These are phyloP conservation scores for Xiphophorus couchianus DNA, from an alignment of 2,113 vertebrate species.

Conservation along the genomic window DNA sequence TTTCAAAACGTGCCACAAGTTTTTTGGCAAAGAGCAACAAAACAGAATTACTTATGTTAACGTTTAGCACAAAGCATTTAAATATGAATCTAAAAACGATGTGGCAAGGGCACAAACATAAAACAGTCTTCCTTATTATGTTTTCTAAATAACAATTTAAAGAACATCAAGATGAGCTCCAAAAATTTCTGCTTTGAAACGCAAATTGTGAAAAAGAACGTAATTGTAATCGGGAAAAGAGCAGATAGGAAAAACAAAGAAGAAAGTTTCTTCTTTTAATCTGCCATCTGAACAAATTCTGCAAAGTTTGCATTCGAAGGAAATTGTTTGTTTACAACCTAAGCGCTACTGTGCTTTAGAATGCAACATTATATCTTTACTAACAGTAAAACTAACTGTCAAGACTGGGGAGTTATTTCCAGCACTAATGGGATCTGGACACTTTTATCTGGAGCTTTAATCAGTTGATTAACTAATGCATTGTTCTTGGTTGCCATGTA, in stretches of 20 bases:
- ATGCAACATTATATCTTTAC: conserved; percentile 41
- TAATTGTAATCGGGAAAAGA: no score
- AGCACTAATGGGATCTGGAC: conserved; percentile 74
- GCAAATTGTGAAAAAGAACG: no score
- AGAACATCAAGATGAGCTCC: neutral
- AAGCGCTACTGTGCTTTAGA: conserved; percentile 17
- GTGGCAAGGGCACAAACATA: neutral
- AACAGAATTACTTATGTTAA: neutral
- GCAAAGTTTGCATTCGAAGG: conserved; percentile 49
- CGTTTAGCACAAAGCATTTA: neutral
- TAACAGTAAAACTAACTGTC: conserved; percentile 57
- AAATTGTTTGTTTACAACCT: conserved; percentile 53
- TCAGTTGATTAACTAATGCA: conserved; percentile 80
- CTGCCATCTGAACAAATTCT: conserved; percentile 36
- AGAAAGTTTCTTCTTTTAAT: conserved; percentile 3
- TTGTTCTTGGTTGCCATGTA: conserved; percentile 63
- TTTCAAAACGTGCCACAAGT: no score
- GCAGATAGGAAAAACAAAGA: conserved; percentile 17
- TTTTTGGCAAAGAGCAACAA: neutral
- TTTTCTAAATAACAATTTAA: neutral
- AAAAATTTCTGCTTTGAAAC: neutral
- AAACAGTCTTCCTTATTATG: neutral
- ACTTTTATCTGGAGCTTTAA: conserved; percentile 76
- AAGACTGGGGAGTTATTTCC: conserved; percentile 71
- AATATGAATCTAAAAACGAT: neutral